Evolutionary conservation across 2,888 invertebrate species (phyloP), one percentile per base, ranked within the genome.

Genomic region (Choreutis nemorana): DNA sequence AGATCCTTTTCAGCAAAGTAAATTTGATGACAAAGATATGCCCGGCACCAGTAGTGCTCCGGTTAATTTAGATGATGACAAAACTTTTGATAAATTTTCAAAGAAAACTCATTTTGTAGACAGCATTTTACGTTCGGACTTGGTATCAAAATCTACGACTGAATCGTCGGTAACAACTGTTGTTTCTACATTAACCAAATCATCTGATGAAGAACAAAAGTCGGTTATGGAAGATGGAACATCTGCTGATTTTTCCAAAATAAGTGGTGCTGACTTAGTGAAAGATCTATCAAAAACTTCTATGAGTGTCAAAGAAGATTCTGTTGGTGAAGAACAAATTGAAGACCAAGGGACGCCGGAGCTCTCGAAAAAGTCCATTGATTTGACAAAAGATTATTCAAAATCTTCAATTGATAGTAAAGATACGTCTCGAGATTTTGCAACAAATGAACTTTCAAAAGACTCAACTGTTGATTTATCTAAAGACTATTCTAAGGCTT

Each of bases 381-480:
- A 77, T 35, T 43, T 78, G 33, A 75, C 75, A 4, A 78, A 78
- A 46, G 78, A 78, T 42, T 78, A 75, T 36, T 78, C 78, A 1
- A 78, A 78, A 42, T 78, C 78, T 10, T 78, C 78, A 14, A 75
- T 78, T 23, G 78, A 78, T 35, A 78, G 78, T 41, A 78, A 78
- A 53, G 78, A 78, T 35, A 78, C 78, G 0, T 78, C 78, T 2
- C 56, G 73, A 50, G 78, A 78, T 48, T 77, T 78, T 52, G 75
- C 78, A 8, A 77, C 78, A 8, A 78, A 78, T 43, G 78, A 78
- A 41, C 34, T 78, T 22, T 78, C 78, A 2, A 78, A 78, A 54
- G 78, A 78, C 41, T 78, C 78, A n/a, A 78, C 78, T 1, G 64
- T 68, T 16, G 78, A 78, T 33, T 52, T 78, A 31, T 62, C 65